Percentiles rank a stretch among this genome's conserved stretches.
Evolutionary conservation across 2,888 invertebrate genomes (phyloP).

Genomic region (Apodemia hepburni): DNA sequence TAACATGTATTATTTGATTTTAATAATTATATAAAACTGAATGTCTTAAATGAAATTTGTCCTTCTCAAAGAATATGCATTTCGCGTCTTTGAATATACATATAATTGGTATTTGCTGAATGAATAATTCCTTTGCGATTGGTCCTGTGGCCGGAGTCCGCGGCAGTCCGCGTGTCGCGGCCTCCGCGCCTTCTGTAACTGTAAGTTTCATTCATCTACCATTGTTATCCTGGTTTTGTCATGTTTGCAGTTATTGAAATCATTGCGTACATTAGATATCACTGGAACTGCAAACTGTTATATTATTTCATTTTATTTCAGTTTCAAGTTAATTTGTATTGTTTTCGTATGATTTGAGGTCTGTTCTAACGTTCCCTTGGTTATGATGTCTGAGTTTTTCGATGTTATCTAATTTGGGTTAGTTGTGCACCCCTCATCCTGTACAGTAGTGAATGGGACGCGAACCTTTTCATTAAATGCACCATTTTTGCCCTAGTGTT

Average conservation of each 20-base stretch:
- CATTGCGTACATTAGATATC: conserved; percentile 2
- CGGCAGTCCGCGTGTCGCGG: neutral
- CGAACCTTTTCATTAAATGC: conserved; percentile 27
- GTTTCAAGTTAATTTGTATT: conserved; percentile 39
- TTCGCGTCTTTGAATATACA: too few relatives aligned
- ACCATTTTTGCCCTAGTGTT: conserved; percentile 26
- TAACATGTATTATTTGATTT: too few relatives aligned
- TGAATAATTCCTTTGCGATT: neutral
- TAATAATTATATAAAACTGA: too few relatives aligned
- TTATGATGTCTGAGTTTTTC: conserved; percentile 44
- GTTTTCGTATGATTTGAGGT: conserved; percentile 39
- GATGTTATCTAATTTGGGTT: conserved; percentile 45
- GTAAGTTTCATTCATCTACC: conserved; percentile 50
- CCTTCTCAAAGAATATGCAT: too few relatives aligned
- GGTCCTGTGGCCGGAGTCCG: neutral
- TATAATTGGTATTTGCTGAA: too few relatives aligned
- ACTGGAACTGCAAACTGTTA: conserved; percentile 42
- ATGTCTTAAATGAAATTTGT: too few relatives aligned
- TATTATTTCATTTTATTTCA: conserved; percentile 41
- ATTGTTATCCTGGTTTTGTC: conserved; percentile 43
- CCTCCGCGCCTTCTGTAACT: conserved; percentile 6
- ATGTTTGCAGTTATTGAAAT: conserved; percentile 38
- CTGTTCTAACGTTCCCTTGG: conserved; percentile 47
- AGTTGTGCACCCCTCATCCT: conserved; percentile 57
- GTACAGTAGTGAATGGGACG: conserved; percentile 37